phyloP scores from a whole-genome alignment of 2,888 invertebrate species.

The Laothoe populi region DNA sequence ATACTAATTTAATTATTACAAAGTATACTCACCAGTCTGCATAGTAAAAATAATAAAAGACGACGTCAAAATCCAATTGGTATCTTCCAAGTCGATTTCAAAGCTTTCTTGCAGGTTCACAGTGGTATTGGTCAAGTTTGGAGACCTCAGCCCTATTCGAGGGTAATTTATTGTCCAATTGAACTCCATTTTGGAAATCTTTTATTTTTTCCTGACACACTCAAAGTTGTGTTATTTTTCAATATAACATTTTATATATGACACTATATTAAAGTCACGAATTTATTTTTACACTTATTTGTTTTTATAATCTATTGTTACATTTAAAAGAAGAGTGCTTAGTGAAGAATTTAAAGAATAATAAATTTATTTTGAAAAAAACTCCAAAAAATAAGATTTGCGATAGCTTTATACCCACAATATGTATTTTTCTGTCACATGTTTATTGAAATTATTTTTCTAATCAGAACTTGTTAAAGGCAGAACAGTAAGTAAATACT shows the following conservation, averaged over 20 bases:
- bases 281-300: neutral
- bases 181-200: slow-evolving; percentile 54
- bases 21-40: slow-evolving; percentile 89
- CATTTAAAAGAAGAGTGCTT: too few species aligned
- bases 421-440: slow-evolving; percentile 12
- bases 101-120: slow-evolving; percentile 86
- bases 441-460: neutral
- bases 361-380: too few species aligned
- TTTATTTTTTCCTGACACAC: neutral
- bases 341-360: too few species aligned
- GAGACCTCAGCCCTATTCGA: slow-evolving; percentile 60
- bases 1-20: neutral
- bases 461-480: neutral
- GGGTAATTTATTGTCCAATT: slow-evolving; percentile 60
- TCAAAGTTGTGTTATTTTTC: too few species aligned
- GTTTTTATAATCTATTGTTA: too few species aligned
- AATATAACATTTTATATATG: neutral
- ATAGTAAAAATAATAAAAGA: slow-evolving; percentile 90
- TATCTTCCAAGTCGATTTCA: slow-evolving; percentile 90
- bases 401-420: too few species aligned
- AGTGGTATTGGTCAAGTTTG: slow-evolving; percentile 70
- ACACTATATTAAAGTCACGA: neutral
- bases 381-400: too few species aligned
- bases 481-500: slow-evolving; percentile 1
- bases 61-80: slow-evolving; percentile 92